These are phyloP conservation scores for Montipora cactus DNA, from an alignment of 64 coral and sea anemone species.

Conservation along the genomic window DNA sequence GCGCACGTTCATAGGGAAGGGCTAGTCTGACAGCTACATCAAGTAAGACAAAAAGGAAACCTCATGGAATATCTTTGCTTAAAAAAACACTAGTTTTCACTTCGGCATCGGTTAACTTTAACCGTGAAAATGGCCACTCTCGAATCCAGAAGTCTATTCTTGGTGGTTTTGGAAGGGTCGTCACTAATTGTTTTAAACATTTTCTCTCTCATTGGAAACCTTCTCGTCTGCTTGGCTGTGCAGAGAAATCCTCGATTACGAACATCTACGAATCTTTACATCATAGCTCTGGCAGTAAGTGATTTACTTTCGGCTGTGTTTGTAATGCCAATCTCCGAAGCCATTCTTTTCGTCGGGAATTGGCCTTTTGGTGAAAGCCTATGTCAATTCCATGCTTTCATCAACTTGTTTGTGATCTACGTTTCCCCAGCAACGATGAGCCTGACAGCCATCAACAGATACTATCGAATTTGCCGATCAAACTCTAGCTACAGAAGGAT, in stretches of 20 bases:
- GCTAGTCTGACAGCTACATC: too few species aligned
- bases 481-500: not conserved
- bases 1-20: too few species aligned
- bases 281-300: conserved; percentile 35
- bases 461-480: conserved; percentile 21
- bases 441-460: conserved; percentile 30
- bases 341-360: not conserved
- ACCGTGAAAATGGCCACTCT: not conserved
- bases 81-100: too few species aligned
- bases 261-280: conserved; percentile 14
- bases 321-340: conserved; percentile 5
- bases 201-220: conserved; percentile 4
- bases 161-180: conserved; percentile 20
- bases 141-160: not conserved
- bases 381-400: conserved; percentile 34
- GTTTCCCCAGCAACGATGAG: conserved; percentile 41
- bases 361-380: conserved; percentile 25
- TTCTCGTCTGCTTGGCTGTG: not conserved
- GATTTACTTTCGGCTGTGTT: conserved; percentile 13
- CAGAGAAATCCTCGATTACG: conserved; percentile 23
- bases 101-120: not conserved
- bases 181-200: conserved; percentile 11
- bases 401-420: conserved; percentile 28
- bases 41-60: too few species aligned
- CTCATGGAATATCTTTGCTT: too few species aligned